A percentile compares a stretch with the other conserved stretches of the same genome.
These are phyloP conservation scores for Coecobrya sp. DNA, from an alignment of 2,888 invertebrate genomes.

Conservation along the genomic window DNA sequence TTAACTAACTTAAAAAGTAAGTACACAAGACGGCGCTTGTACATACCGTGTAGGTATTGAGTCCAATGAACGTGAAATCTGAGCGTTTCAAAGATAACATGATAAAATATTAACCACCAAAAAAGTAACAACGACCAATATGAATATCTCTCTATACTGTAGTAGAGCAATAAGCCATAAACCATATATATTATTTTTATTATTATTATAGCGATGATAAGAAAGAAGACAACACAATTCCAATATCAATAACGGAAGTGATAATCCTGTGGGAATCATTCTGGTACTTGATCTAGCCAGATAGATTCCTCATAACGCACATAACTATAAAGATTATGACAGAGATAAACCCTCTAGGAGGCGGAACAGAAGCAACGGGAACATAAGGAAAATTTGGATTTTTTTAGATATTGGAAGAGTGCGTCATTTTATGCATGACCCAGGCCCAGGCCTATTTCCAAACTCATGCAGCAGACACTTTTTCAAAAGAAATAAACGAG, in stretches of 20 bases:
- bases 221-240: not conserved
- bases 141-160: not conserved
- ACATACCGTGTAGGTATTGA: too few species aligned
- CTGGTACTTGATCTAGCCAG: slow-evolving; percentile 17
- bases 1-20: not conserved
- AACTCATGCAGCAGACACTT: not conserved
- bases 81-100: not conserved
- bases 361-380: not conserved
- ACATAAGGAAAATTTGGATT: not conserved
- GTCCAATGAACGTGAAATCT: too few species aligned
- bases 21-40: too few species aligned
- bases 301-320: not conserved
- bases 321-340: slow-evolving; percentile 9
- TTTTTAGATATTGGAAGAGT: not conserved
- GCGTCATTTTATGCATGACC: not conserved
- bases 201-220: slow-evolving; percentile 1
- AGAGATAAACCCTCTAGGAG: not conserved
- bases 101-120: not conserved
- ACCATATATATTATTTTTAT: slow-evolving; percentile 25
- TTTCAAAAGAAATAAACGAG: not conserved
- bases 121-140: not conserved
- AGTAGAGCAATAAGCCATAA: slow-evolving; percentile 35
- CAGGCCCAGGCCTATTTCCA: not conserved
- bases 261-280: slow-evolving; percentile 54
- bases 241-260: slow-evolving; percentile 59